These are phyloP conservation scores for Lathronympha strigana DNA, from an alignment of 2,888 invertebrate species.

Conservation along the genomic window DNA sequence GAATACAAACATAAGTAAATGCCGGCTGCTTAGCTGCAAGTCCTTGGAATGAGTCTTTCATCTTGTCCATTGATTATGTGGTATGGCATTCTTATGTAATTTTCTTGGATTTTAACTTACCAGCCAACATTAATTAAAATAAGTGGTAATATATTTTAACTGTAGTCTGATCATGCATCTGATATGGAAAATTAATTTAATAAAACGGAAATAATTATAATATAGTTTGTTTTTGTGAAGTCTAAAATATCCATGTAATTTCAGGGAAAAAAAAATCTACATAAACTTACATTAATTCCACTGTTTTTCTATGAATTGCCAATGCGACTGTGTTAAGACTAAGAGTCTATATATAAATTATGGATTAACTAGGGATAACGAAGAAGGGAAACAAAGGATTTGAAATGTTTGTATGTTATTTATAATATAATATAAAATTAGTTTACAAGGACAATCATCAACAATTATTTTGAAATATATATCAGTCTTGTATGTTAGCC, in stretches of 20 bases:
- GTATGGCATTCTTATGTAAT: background rate
- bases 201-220: background rate
- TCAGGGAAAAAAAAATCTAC: too few relatives aligned
- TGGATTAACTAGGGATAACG: background rate
- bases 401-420: background rate
- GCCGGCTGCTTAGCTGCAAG: background rate
- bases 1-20: constrained; percentile 69
- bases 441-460: background rate
- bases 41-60: background rate
- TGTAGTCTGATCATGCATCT: too few relatives aligned
- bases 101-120: background rate
- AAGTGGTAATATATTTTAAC: background rate
- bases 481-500: constrained; percentile 53
- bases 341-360: background rate
- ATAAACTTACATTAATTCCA: too few relatives aligned
- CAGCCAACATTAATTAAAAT: background rate
- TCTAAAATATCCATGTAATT: too few relatives aligned
- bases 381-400: background rate
- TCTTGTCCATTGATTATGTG: background rate
- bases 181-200: background rate
- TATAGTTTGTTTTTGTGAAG: background rate
- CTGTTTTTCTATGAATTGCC: too few relatives aligned
- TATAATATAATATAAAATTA: constrained; percentile 15
- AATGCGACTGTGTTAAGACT: too few relatives aligned
- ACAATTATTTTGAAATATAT: background rate